Conservation (phyloP, 2,113 vertebrate species). For the Menidia beryllina region DNA sequence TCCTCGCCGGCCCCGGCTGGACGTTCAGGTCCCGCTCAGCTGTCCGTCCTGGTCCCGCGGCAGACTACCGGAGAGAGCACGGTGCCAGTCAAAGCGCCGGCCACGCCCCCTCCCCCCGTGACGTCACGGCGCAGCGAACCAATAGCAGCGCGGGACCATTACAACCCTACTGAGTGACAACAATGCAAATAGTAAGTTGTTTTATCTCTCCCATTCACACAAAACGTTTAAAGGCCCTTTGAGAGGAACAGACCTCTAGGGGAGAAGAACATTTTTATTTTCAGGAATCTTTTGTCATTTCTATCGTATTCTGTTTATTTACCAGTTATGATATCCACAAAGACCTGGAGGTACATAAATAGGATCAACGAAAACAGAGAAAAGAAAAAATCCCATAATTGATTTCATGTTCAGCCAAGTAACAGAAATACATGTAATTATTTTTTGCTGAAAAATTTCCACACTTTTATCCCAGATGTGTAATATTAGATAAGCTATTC, state of each 20-base stretch:
- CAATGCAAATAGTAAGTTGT: constrained; percentile 44
- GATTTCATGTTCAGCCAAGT: too few species aligned
- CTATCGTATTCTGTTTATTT: too few species aligned
- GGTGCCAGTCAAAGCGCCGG: constrained; percentile 75
- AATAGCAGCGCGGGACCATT: constrained; percentile 42
- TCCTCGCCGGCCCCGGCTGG: constrained; percentile 66
- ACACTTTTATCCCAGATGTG: too few species aligned
- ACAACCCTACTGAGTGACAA: neutral
- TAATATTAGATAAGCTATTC: too few species aligned
- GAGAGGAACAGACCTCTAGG: neutral
- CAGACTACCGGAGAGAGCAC: constrained; percentile 68
- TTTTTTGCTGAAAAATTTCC: too few species aligned
- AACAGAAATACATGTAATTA: too few species aligned
- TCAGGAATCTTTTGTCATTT: too few species aligned
- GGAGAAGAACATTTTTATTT: too few species aligned
- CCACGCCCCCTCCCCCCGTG: constrained; percentile 45
- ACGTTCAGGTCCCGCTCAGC: constrained; percentile 70
- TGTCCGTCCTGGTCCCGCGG: constrained; percentile 77
- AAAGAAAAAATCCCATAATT: too few species aligned
- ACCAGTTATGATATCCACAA: too few species aligned
- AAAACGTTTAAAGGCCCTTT: neutral
- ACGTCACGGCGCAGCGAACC: constrained; percentile 32
- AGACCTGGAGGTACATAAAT: too few species aligned
- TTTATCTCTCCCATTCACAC: constrained; percentile 42
- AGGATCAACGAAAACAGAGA: too few species aligned